Evolutionary conservation across 2,797 vertebrate species (phyloP).

Genomic region (Myotis daubentonii): DNA sequence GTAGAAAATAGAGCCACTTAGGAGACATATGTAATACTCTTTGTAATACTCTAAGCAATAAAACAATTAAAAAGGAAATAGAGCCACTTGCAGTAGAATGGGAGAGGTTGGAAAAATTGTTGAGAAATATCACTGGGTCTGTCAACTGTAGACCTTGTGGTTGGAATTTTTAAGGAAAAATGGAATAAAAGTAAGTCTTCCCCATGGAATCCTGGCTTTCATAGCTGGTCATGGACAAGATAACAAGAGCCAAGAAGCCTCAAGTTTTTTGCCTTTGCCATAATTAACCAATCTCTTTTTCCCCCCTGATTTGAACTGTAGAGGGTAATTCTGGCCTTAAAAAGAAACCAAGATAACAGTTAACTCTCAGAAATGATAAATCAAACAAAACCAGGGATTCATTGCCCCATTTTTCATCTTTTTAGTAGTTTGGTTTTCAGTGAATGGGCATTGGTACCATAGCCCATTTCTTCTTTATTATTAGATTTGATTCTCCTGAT

Average conservation of each 20-base stretch:
- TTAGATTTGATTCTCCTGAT: background rate
- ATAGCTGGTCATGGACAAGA: background rate
- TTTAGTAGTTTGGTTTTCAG: background rate
- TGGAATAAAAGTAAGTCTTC: background rate
- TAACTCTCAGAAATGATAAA: background rate
- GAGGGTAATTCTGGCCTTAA: background rate
- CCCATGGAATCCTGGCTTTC: background rate
- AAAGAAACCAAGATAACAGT: conserved; percentile 38
- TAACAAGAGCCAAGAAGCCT: background rate
- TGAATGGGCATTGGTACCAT: background rate
- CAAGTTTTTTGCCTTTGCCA: background rate
- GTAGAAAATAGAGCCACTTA: background rate
- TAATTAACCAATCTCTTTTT: background rate
- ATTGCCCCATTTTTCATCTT: background rate
- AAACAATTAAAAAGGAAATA: background rate
- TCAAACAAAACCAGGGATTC: background rate
- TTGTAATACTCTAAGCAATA: too few species aligned
- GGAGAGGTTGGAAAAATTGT: background rate
- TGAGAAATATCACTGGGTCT: background rate
- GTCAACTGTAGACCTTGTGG: background rate
- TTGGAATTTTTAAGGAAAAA: background rate
- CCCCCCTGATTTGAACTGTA: background rate
- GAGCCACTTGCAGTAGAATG: background rate
- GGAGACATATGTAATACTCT: too few species aligned
- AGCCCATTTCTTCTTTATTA: background rate